phyloP scores from a whole-genome alignment of 2,797 vertebrate genomes.

The Myotis vivesi region DNA sequence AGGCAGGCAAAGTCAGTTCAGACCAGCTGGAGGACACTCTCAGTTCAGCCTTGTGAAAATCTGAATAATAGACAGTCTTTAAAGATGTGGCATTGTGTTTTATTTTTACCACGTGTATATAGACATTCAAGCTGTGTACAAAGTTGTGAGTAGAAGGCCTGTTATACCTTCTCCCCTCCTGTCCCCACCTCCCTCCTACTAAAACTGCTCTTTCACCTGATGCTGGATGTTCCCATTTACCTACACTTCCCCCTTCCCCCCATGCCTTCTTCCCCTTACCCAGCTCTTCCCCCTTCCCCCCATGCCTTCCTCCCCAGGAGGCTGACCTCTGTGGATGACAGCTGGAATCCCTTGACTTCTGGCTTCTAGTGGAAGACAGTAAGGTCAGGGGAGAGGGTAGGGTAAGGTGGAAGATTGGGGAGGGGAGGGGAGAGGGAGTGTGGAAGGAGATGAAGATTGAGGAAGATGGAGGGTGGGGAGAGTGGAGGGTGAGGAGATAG shows the following conservation, averaged over 20 bases:
- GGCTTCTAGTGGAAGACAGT: neutral
- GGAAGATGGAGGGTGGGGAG: too few relatives aligned
- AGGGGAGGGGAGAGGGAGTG: rapidly evolving
- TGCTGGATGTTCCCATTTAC: neutral
- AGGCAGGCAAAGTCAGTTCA: neutral
- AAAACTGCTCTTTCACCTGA: neutral
- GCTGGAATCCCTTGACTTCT: neutral
- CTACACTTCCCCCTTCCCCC: too few relatives aligned
- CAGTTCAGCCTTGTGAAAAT: neutral
- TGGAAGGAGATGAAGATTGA: neutral
- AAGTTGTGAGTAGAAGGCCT: neutral
- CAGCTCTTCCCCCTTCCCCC: too few relatives aligned
- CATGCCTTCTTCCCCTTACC: neutral
- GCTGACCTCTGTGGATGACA: neutral
- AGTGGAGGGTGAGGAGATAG: neutral
- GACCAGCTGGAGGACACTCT: neutral
- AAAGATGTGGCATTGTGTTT: neutral
- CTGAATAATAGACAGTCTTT: neutral
- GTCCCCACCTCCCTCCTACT: neutral
- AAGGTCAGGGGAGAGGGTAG: neutral
- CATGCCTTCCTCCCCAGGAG: too few relatives aligned
- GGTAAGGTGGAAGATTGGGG: neutral
- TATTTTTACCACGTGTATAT: neutral
- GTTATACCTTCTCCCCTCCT: too few relatives aligned
- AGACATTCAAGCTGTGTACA: neutral